Evolutionary conservation across 2,797 vertebrate species (phyloP).

Genomic region (Selene dorsalis): DNA sequence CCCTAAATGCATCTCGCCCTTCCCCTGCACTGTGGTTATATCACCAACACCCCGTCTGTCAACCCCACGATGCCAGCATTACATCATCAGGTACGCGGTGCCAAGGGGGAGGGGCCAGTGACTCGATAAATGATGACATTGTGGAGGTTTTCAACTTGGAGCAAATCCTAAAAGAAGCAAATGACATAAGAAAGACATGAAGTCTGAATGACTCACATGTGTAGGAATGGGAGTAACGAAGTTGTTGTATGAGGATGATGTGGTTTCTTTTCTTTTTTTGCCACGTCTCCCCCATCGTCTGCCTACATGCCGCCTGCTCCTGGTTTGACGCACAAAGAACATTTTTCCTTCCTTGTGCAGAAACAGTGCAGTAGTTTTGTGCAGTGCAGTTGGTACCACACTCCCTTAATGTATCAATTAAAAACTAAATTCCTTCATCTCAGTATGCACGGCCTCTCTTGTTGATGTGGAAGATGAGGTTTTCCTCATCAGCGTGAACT

Average conservation of each 20-base stretch:
- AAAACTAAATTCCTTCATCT: constrained; percentile 11
- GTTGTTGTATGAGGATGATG: constrained; percentile 22
- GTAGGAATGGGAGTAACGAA: constrained; percentile 37
- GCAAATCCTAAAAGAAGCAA: constrained; percentile 20
- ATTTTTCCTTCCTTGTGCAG: background rate
- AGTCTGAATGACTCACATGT: constrained; percentile 51
- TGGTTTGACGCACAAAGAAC: background rate
- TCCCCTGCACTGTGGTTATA: constrained; percentile 55
- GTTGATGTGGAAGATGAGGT: constrained; percentile 11
- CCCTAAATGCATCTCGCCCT: constrained; percentile 31
- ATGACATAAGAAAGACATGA: constrained; percentile 30
- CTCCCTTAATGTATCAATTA: background rate
- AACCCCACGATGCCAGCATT: constrained; percentile 46
- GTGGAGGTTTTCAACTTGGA: constrained; percentile 15
- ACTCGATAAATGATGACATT: constrained; percentile 29
- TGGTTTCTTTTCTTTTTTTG: constrained; percentile 15
- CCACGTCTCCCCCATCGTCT: constrained; percentile 10
- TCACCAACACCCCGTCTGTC: constrained; percentile 59
- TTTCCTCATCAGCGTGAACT: constrained; percentile 41
- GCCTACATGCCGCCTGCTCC: constrained; percentile 6
- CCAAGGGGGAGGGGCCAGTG: constrained; percentile 46
- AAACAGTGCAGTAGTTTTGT: background rate
- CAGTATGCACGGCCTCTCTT: constrained; percentile 11
- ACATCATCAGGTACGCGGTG: constrained; percentile 61
- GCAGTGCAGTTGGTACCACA: background rate